Evolutionary conservation across 2,888 invertebrate species (phyloP).

Genomic region (Drosophila colorata): DNA sequence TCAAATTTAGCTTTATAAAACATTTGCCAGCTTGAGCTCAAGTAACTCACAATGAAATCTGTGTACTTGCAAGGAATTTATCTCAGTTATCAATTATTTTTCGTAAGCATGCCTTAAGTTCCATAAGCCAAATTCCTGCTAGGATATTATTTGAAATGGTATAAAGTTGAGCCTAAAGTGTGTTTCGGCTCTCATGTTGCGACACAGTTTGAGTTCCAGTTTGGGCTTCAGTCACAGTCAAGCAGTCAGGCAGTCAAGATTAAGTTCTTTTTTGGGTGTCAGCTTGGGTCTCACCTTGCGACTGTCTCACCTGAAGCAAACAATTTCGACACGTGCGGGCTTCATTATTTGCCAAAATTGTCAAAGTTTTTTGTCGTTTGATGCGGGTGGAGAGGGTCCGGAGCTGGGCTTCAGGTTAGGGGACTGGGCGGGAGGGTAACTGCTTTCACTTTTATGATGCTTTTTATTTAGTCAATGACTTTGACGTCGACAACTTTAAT

Average conservation of each 20-base stretch:
- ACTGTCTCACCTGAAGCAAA: constrained; percentile 59
- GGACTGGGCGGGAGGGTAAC: constrained; percentile 16
- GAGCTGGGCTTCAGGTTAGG: no score
- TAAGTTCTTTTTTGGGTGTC: constrained; percentile 23
- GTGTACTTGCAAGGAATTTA: neutral
- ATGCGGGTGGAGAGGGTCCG: constrained; percentile 30
- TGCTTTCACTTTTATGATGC: constrained; percentile 67
- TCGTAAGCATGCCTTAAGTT: constrained; percentile 7
- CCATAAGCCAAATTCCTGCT: constrained; percentile 12
- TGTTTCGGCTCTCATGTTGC: constrained; percentile 9
- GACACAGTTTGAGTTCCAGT: constrained; percentile 11
- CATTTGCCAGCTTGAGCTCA: neutral
- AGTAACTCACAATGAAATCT: neutral
- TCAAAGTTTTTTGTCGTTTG: constrained; percentile 68
- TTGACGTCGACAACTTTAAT: constrained; percentile 79
- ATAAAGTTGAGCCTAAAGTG: constrained; percentile 22
- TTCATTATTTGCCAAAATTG: constrained; percentile 78
- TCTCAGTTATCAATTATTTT: constrained; percentile 7
- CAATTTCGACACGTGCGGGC: constrained; percentile 73
- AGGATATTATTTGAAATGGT: constrained; percentile 9
- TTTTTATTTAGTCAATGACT: constrained; percentile 78
- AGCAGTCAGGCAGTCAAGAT: constrained; percentile 18
- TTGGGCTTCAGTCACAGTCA: constrained; percentile 18
- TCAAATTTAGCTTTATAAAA: neutral
- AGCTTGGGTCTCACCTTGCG: constrained; percentile 39